phyloP scores from a whole-genome alignment of 2,888 invertebrate genomes.

The Apodemia duryi region DNA sequence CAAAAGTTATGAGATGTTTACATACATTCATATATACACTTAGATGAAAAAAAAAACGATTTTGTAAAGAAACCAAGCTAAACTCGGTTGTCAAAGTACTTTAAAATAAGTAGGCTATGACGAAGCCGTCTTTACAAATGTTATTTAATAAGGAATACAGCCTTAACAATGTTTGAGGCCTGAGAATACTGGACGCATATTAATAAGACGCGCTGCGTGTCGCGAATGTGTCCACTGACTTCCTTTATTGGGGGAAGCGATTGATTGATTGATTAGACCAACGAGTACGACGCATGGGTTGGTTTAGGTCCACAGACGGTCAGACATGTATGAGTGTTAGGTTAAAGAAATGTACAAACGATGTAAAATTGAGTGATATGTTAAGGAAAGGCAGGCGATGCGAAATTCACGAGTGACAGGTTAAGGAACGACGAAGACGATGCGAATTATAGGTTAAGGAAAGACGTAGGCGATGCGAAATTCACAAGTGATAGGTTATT shows the following conservation, averaged over 20 bases:
- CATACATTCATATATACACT: too few species aligned
- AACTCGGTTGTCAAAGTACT: not conserved
- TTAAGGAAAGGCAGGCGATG: too few species aligned
- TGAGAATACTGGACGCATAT: not conserved
- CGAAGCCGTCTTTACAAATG: not conserved
- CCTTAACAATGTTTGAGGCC: conserved; percentile 5
- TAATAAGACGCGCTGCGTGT: not conserved
- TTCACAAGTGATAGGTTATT: too few species aligned
- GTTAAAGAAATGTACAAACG: not conserved
- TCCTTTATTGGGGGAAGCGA: conserved; percentile 11
- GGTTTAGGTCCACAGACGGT: not conserved
- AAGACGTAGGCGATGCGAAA: too few species aligned
- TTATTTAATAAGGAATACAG: conserved; percentile 7
- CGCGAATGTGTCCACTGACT: not conserved
- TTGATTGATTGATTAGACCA: conserved; percentile 15
- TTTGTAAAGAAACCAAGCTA: not conserved
- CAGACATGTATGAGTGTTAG: not conserved
- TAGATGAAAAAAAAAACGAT: too few species aligned
- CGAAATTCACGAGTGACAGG: too few species aligned
- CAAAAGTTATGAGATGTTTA: too few species aligned
- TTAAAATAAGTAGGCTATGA: not conserved
- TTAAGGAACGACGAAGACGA: too few species aligned
- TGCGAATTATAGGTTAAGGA: too few species aligned
- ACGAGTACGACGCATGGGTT: not conserved
- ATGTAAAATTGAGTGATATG: too few species aligned